Conservation (phyloP, 2,113 vertebrate species). For the Zapornia atra region DNA sequence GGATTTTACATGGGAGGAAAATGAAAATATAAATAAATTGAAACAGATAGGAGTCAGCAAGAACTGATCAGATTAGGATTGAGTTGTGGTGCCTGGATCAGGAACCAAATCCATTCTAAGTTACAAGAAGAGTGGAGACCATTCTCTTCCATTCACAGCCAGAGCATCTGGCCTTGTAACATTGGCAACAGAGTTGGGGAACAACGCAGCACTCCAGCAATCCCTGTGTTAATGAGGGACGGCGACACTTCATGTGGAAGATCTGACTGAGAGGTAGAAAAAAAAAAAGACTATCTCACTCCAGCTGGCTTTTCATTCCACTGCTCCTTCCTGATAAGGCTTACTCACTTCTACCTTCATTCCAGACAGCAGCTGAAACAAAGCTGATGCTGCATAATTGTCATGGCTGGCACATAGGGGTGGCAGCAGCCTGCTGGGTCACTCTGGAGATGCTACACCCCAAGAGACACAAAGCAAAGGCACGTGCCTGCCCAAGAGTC, state of each 20-base stretch:
- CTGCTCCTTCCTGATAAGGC: neutral
- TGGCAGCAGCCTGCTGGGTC: neutral
- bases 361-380: neutral
- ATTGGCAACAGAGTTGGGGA: conserved; percentile 18
- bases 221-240: rapidly evolving
- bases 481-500: neutral
- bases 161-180: neutral
- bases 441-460: neutral
- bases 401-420: rapidly evolving
- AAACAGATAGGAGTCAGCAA: neutral
- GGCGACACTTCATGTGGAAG: neutral
- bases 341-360: neutral
- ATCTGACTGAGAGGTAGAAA: neutral
- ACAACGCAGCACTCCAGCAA: neutral
- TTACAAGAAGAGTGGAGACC: neutral
- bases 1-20: neutral
- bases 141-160: conserved; percentile 8
- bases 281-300: neutral
- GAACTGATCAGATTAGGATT: neutral
- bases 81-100: neutral
- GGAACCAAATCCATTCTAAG: neutral
- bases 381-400: neutral
- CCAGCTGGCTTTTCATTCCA: neutral
- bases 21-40: neutral
- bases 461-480: neutral